These are phyloP conservation scores for human (Homo sapiens) DNA, from an alignment of 2,113 vertebrate species.

Conservation along the genomic window DNA sequence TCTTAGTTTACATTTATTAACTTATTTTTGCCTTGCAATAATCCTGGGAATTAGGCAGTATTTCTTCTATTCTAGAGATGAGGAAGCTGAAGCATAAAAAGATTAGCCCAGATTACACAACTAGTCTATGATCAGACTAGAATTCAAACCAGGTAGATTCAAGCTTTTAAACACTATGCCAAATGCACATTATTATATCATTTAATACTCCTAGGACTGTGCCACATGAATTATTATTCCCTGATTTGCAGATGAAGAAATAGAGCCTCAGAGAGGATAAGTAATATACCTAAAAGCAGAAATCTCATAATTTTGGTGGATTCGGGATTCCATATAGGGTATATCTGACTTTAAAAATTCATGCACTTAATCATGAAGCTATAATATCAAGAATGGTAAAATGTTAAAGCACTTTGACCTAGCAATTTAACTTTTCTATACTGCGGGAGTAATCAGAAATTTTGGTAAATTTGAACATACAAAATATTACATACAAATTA, in stretches of 20 bases:
- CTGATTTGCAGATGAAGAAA: neutral
- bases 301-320: neutral
- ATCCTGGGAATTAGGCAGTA: neutral
- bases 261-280: neutral
- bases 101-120: neutral
- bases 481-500: conserved; percentile 10
- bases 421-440: neutral
- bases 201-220: neutral
- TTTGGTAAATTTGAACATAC: neutral
- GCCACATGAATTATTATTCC: neutral
- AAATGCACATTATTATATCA: neutral
- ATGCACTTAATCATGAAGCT: neutral
- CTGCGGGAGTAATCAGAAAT: neutral
- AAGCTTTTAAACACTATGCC: neutral
- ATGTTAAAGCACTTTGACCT: neutral
- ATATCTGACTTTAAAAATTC: conserved; percentile 18
- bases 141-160: neutral
- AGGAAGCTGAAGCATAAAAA: neutral
- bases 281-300: neutral
- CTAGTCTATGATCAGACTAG: neutral
- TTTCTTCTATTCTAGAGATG: neutral
- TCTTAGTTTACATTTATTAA: neutral
- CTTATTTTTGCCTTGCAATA: conserved; percentile 1
- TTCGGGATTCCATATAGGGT: neutral
- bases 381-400: neutral